Conservation (phyloP, 1,140 invertebrate genomes). For the Calycopis cecrops region DNA sequence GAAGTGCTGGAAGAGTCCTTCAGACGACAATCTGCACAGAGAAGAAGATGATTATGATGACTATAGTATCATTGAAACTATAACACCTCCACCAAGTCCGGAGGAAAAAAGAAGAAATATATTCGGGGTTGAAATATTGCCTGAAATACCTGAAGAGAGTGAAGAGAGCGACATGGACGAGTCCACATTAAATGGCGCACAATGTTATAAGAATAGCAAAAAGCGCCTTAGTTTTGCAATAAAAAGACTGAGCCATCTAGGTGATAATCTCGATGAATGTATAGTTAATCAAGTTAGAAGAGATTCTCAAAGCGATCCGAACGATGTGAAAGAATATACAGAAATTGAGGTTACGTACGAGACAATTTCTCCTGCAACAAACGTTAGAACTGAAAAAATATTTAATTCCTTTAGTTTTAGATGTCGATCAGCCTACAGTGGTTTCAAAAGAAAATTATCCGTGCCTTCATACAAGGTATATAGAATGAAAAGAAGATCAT, state of each 20-base stretch:
- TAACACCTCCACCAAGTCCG: conserved; percentile 66
- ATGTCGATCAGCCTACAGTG: conserved; percentile 53
- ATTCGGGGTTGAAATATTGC: conserved; percentile 67
- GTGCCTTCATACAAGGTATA: conserved; percentile 64
- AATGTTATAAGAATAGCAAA: conserved; percentile 35
- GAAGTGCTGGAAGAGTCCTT: conserved; percentile 71
- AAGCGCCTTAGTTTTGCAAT: conserved; percentile 56
- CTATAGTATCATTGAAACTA: conserved; percentile 37
- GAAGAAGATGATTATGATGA: conserved; percentile 40
- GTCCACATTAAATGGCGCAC: conserved; percentile 22
- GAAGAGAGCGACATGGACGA: conserved; percentile 56
- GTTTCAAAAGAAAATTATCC: conserved; percentile 50
- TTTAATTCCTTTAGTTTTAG: conserved; percentile 62
- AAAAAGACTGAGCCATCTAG: conserved; percentile 68
- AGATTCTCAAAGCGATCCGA: conserved; percentile 44
- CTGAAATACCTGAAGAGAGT: conserved; percentile 70
- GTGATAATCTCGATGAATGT: conserved; percentile 66
- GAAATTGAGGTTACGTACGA: conserved; percentile 62
- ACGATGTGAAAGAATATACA: conserved; percentile 41
- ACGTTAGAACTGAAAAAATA: conserved; percentile 59
- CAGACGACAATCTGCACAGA: conserved; percentile 56
- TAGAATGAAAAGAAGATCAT: conserved; percentile 47
- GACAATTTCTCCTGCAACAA: conserved; percentile 54
- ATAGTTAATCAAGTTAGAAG: conserved; percentile 59
- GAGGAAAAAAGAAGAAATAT: conserved; percentile 61